Conservation (phyloP, 2,888 invertebrate species). For the Spatulosminthurus flaviceps region DNA sequence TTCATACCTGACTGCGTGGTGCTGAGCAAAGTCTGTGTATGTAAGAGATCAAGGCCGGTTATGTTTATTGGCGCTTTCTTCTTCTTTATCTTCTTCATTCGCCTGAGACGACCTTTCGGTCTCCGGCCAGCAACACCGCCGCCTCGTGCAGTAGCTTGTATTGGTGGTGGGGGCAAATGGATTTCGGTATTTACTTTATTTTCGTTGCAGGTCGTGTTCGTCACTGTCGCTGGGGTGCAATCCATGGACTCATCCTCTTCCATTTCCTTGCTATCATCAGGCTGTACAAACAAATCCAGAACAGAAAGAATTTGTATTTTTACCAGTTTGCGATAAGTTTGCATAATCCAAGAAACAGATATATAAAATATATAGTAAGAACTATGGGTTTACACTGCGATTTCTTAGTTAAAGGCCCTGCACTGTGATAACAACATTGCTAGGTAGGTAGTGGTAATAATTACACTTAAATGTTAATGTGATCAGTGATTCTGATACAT, state of each 20-base stretch:
- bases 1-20: conserved; percentile 75
- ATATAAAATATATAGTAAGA: too few relatives aligned
- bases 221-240: conserved; percentile 12
- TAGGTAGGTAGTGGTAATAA: too few relatives aligned
- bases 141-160: conserved; percentile 60
- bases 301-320: too few relatives aligned
- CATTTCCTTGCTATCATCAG: conserved; percentile 44
- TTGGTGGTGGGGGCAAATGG: conserved; percentile 60
- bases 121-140: conserved; percentile 66
- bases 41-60: conserved; percentile 85
- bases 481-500: too few relatives aligned
- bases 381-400: too few relatives aligned
- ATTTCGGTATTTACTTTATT: conserved; percentile 44
- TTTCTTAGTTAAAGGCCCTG: too few relatives aligned
- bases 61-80: conserved; percentile 73
- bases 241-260: conserved; percentile 48
- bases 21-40: conserved; percentile 87
- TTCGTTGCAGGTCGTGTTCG: not conserved
- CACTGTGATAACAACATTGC: too few relatives aligned
- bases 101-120: conserved; percentile 73
- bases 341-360: too few relatives aligned
- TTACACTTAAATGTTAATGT: too few relatives aligned
- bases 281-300: not conserved
- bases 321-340: too few relatives aligned
- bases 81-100: conserved; percentile 66